Conservation (phyloP, 2,888 invertebrate species). For the Chymomyza caudatula region DNA sequence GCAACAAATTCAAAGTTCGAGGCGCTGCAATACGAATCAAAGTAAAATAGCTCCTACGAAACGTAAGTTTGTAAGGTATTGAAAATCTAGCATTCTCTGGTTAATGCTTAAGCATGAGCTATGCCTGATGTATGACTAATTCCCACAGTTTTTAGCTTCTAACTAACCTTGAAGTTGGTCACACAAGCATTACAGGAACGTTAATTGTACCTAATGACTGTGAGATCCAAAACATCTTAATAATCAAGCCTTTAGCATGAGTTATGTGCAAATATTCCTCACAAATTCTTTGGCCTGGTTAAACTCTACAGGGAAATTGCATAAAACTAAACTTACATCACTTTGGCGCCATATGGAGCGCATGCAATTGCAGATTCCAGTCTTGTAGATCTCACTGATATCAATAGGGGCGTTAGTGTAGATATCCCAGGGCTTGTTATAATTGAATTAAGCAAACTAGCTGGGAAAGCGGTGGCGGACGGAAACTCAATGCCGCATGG, state of each 20-base stretch:
- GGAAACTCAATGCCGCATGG: background rate
- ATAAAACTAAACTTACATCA: background rate
- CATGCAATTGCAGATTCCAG: constrained; percentile 20
- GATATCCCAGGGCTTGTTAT: constrained; percentile 25
- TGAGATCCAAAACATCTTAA: background rate
- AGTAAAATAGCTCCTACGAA: background rate
- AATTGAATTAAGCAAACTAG: constrained; percentile 32
- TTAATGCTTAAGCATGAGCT: constrained; percentile 18
- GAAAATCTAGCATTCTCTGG: constrained; percentile 1
- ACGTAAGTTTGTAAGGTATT: background rate
- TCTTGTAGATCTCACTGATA: constrained; percentile 6
- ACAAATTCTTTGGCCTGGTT: background rate
- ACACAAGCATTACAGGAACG: constrained; percentile 36
- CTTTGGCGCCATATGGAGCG: constrained; percentile 24
- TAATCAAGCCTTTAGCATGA: background rate
- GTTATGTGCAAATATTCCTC: background rate
- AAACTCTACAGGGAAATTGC: background rate
- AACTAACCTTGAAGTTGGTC: background rate
- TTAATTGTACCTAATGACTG: background rate
- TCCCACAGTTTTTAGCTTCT: constrained; percentile 47
- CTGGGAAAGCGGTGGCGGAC: constrained; percentile 41
- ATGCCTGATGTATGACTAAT: constrained; percentile 54
- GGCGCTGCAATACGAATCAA: background rate
- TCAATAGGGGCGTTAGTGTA: constrained; percentile 7
- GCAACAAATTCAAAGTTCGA: background rate